Percentiles rank a stretch among this genome's conserved stretches.
These are phyloP conservation scores for Achroia grisella DNA, from an alignment of 1,140 invertebrate genomes.

Conservation along the genomic window DNA sequence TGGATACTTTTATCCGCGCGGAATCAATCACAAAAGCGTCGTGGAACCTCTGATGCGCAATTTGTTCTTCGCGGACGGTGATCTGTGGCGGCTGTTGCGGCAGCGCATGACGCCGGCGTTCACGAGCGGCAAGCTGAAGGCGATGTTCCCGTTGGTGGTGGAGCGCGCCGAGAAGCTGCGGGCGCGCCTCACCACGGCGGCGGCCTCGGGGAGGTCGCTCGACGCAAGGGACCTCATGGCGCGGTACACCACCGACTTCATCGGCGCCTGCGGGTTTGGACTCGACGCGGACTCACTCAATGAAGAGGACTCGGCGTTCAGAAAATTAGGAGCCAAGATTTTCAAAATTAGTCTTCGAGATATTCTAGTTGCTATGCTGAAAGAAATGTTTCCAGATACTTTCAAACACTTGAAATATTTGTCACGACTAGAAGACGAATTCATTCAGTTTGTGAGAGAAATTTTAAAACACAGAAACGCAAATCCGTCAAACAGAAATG, in stretches of 20 bases:
- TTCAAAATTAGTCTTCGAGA: constrained; percentile 25
- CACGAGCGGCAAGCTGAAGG: constrained; percentile 73
- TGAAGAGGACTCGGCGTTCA: constrained; percentile 48
- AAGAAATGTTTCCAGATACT: constrained; percentile 28
- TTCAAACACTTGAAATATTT: constrained; percentile 29
- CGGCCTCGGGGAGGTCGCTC: constrained; percentile 18
- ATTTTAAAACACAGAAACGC: constrained; percentile 33
- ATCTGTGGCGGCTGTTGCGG: constrained; percentile 72
- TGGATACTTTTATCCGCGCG: constrained; percentile 18
- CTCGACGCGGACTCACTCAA: constrained; percentile 48
- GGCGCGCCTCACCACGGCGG: constrained; percentile 18
- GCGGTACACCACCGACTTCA: constrained; percentile 69
- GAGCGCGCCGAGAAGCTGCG: constrained; percentile 46
- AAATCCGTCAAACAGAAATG: constrained; percentile 56
- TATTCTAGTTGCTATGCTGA: constrained; percentile 16
- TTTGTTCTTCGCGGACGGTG: constrained; percentile 38
- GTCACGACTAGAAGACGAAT: constrained; percentile 21
- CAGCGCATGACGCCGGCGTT: constrained; percentile 75
- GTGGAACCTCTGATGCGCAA: constrained; percentile 42
- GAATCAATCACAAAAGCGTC: constrained; percentile 26
- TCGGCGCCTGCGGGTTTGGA: constrained; percentile 65
- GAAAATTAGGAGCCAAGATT: constrained; percentile 47
- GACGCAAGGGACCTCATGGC: constrained; percentile 64
- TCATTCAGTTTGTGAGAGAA: constrained; percentile 22
- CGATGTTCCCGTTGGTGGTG: constrained; percentile 67